Evolutionary conservation across 2,888 invertebrate species (phyloP), one percentile per base, ranked within the genome.

Genomic region (Megamerina dolium): DNA sequence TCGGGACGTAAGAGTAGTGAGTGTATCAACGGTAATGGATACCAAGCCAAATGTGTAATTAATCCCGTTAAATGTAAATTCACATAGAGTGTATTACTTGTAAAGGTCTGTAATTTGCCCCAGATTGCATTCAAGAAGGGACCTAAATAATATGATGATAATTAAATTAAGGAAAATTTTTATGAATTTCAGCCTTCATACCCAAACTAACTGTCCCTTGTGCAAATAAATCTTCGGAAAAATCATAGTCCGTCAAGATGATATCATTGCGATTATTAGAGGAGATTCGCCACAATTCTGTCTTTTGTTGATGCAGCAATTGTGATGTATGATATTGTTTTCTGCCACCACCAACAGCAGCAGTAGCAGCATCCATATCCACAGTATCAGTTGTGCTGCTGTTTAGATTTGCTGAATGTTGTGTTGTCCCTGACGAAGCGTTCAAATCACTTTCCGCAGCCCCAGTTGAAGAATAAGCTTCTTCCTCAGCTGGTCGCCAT

Each of bases 31-130:
- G 94, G 91, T 55, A 94, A 86, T 0, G 95, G 91, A 70, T 91
- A 87, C 46, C 87, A 80, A 5, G 92, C 87, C 52, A 97, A 75
- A 53, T 88, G 81, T 23, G 90, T 83, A 35, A 97, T 78, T 20
- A 94, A 77, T 5, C 89, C 87, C 4, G 93, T 94, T 51, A 95
- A 76, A 58, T 90, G 84, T 48, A 93, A 78, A 74, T 94, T 93
- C 16, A 87, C 82, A 54, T 85, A 83, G 46, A 94, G 75, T 33
- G 87, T 86, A 57, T 92, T 89, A 53, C 84, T 83, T 50, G 89
- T 79, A 75, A 94, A 84, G 40, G 82, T 80, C 61, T 89, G 89
- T 32, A 92, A 73, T 68, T 90, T 90, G 54, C 81, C 79, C 57
- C 95, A 77, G 41, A 94, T 71, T 46, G 84, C 80, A 58, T 83